Evolutionary conservation across 2,113 vertebrate genomes (phyloP), one percentile per base, ranked within the genome.

Genomic region (Symphodus melops): DNA sequence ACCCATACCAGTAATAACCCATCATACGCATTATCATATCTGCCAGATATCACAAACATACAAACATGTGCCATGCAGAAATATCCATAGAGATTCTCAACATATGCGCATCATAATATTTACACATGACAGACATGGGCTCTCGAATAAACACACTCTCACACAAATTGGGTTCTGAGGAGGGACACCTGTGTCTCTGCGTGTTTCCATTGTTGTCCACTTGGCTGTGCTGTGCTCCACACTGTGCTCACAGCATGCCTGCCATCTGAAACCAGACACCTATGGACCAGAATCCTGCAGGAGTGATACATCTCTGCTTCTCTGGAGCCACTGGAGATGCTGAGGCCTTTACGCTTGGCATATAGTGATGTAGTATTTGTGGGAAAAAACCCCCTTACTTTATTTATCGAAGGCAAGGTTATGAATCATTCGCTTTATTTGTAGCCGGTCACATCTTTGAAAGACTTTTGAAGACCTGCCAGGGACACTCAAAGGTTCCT

Each of bases 171-270:
- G 62, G 77, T 59, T 79, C 72, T 51, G 28, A 39, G 68, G 53
- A 48, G 63, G 72, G 77, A 89, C 88, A 91, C 91, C 88, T 90
- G 87, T 86, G 83, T 77, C 86, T 85, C 91, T 83, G 84, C 82
- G 64, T 91, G 86, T 64, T 93, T 84, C 90, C 91, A 79, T 82
- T 82, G 86, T 88, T 75, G 91, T 90, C 92, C 92, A 93, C 92
- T 92, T 92, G 91, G 92, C 90, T 91, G 91, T 92, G 92, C 92
- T 93, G 91, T 92, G 88, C 92, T 91, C 92, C 91, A 92, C 91
- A 86, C 84, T 91, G 92, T 91, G 85, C 79, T 89, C 88, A 64
- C 90, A 87, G 88, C 91, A 84, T 62, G 89, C 74, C 81, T 42
- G 68, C 81, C 87, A 73, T 87, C 88, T 91, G 89, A 90, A 91